These are phyloP conservation scores for Chelonus insularis DNA, from an alignment of 1,140 invertebrate species.

Conservation along the genomic window DNA sequence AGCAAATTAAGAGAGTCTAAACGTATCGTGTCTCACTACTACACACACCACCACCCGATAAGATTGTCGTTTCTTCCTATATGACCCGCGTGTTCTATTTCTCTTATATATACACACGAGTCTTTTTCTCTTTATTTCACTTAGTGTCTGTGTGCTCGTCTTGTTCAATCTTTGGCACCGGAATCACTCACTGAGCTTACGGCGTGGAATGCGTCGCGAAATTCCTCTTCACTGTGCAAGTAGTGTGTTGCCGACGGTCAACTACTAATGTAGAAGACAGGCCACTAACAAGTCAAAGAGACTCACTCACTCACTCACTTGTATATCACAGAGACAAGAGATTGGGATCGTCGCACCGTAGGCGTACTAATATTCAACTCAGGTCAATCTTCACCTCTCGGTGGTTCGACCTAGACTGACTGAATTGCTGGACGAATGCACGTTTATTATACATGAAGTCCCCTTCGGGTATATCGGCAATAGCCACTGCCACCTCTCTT, in stretches of 20 bases:
- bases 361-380: background rate
- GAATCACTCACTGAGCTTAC: background rate
- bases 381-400: conserved; percentile 15
- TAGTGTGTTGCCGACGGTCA: background rate
- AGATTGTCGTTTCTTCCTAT: conserved; percentile 12
- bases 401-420: conserved; percentile 34
- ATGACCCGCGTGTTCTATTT: conserved; percentile 7
- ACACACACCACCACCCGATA: conserved; percentile 4
- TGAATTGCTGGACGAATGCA: conserved; percentile 7
- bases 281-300: no score
- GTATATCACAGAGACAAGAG: background rate
- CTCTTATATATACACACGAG: background rate
- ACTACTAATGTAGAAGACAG: no score
- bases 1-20: no score
- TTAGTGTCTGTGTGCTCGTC: background rate
- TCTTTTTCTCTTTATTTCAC: background rate
- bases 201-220: background rate
- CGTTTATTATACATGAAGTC: conserved; percentile 15
- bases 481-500: conserved; percentile 8
- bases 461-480: conserved; percentile 11
- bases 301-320: no score
- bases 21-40: background rate
- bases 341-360: background rate
- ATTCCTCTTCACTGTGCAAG: background rate
- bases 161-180: conserved; percentile 1